A percentile compares a stretch with the other conserved stretches of the same genome.
These are phyloP conservation scores for Saimiri boliviensis DNA, from an alignment of 2,113 vertebrate species.

Conservation along the genomic window DNA sequence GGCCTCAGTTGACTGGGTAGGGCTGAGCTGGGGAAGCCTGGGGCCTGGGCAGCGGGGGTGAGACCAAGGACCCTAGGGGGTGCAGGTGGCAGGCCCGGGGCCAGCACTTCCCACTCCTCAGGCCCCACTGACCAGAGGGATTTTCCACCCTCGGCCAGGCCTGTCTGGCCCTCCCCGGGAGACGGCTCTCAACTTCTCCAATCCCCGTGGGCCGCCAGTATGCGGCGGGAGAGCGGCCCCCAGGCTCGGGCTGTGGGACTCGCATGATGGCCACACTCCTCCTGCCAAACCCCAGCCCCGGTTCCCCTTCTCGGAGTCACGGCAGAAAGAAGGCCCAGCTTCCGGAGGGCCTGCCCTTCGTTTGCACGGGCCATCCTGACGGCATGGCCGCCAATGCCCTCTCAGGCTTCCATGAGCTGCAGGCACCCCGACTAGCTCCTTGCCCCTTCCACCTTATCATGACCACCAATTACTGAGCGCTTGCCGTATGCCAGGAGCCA, in stretches of 20 bases:
- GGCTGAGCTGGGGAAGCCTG: background rate
- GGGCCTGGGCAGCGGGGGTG: fast-evolving
- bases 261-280: background rate
- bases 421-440: fast-evolving
- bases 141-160: constrained; percentile 40
- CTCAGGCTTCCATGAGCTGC: background rate
- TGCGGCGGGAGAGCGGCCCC: background rate
- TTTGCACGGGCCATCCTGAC: background rate
- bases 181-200: constrained; percentile 57
- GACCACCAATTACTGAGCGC: too few relatives aligned
- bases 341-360: background rate
- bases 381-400: fast-evolving
- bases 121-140: background rate
- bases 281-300: constrained; percentile 8
- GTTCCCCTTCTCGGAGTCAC: constrained; percentile 69
- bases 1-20: background rate
- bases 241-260: constrained; percentile 20
- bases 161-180: background rate
- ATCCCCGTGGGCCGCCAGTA: background rate
- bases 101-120: background rate
- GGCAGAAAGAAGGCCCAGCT: constrained; percentile 21
- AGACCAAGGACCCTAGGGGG: fast-evolving
- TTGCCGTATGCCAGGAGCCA: background rate
- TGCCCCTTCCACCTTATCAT: background rate
- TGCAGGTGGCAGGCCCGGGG: background rate